These are phyloP conservation scores for Colaptes auratus DNA, from an alignment of 2,113 vertebrate species.

Conservation along the genomic window DNA sequence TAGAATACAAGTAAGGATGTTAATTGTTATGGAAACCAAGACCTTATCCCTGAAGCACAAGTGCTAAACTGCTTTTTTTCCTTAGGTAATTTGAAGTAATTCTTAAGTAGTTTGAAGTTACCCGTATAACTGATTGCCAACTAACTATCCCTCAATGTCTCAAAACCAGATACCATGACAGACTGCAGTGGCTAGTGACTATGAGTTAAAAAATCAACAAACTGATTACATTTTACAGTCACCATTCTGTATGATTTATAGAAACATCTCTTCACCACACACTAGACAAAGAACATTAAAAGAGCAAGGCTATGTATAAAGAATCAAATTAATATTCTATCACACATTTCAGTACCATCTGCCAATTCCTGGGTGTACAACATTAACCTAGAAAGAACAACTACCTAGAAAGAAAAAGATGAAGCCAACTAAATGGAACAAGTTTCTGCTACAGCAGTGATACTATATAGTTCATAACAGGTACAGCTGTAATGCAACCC, in stretches of 20 bases:
- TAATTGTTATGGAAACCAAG: neutral
- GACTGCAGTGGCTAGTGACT: neutral
- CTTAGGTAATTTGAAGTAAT: neutral
- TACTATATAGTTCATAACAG: neutral
- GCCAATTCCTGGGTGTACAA: neutral
- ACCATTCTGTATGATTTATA: neutral
- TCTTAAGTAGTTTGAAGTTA: neutral
- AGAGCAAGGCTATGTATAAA: neutral
- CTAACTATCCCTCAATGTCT: neutral
- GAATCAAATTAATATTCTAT: neutral
- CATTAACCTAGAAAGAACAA: neutral
- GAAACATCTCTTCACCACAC: neutral
- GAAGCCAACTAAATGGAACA: neutral
- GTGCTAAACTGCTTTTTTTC: neutral
- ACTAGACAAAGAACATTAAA: neutral
- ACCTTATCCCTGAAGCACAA: neutral
- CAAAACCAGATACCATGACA: neutral
- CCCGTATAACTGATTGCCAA: neutral
- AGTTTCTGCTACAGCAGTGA: neutral
- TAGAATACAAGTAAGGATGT: neutral
- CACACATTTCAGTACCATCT: neutral
- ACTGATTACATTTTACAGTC: neutral
- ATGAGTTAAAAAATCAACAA: neutral
- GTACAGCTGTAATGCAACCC: neutral
- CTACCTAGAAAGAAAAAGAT: neutral